Conservation (phyloP, 2,113 vertebrate species). For the Toxotes jaculatrix region DNA sequence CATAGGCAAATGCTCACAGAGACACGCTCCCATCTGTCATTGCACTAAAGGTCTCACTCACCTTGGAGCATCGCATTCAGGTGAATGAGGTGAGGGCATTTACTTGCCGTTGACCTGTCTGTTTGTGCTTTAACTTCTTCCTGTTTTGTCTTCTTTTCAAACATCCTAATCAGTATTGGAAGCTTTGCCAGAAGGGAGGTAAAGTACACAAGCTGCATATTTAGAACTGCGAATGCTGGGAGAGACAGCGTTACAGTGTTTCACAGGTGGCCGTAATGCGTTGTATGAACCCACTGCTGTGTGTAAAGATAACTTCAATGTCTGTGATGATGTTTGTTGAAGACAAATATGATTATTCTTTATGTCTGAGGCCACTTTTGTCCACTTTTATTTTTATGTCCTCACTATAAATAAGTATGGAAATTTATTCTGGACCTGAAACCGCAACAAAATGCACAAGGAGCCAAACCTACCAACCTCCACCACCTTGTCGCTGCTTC, state of each 20-base stretch:
- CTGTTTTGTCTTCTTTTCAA: conserved; percentile 61
- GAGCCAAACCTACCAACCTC: conserved; percentile 17
- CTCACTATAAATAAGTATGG: not conserved
- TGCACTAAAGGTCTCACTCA: conserved; percentile 66
- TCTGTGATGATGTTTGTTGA: conserved; percentile 27
- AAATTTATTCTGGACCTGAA: conserved; percentile 3
- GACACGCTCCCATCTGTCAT: conserved; percentile 62
- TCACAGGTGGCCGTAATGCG: conserved; percentile 43
- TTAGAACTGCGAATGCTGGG: conserved; percentile 31
- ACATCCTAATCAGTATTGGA: conserved; percentile 64
- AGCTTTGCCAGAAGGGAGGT: conserved; percentile 71
- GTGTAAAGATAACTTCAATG: not conserved
- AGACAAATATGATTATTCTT: conserved; percentile 29
- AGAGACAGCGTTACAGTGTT: conserved; percentile 48
- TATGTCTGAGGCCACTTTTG: conserved; percentile 7
- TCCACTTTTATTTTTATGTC: not conserved
- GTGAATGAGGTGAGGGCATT: conserved; percentile 65
- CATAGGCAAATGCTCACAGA: conserved; percentile 40
- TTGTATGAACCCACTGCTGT: conserved; percentile 18
- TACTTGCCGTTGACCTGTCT: conserved; percentile 72
- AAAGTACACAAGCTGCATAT: conserved; percentile 56
- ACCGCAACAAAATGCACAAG: conserved; percentile 36
- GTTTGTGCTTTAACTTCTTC: conserved; percentile 59
- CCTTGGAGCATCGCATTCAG: conserved; percentile 68
- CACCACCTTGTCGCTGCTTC: conserved; percentile 1